These are phyloP conservation scores for Mixornis gularis DNA, from an alignment of 2,113 vertebrate species.

Conservation along the genomic window DNA sequence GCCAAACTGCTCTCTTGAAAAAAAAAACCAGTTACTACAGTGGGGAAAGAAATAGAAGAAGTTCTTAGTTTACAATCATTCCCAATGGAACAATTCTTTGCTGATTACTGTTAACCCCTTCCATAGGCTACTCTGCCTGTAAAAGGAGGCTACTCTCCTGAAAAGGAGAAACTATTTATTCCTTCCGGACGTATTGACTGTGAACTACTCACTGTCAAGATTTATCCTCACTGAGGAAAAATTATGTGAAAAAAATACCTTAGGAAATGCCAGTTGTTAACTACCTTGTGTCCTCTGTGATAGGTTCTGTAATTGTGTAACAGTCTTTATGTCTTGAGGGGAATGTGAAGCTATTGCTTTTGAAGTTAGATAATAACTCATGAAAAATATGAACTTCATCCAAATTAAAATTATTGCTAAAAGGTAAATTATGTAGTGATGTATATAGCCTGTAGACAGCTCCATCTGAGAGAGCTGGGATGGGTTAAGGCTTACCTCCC, in stretches of 20 bases:
- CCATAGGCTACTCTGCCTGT: background rate
- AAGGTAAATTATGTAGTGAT: slow-evolving; percentile 20
- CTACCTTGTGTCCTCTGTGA: background rate
- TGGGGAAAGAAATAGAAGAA: slow-evolving; percentile 1
- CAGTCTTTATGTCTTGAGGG: background rate
- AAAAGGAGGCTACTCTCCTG: no score
- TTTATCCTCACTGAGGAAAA: background rate
- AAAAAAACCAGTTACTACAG: background rate
- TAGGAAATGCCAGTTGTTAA: background rate
- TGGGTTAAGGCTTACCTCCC: background rate
- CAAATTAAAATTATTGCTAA: slow-evolving; percentile 40
- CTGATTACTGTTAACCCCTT: background rate
- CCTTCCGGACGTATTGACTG: background rate
- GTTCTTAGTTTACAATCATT: background rate
- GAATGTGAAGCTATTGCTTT: background rate
- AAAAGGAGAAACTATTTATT: background rate
- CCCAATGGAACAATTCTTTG: background rate
- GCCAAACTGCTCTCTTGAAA: slow-evolving; percentile 25
- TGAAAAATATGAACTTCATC: slow-evolving; percentile 32
- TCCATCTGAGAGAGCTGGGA: background rate
- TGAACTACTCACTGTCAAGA: background rate
- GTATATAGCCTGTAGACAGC: background rate
- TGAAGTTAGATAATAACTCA: slow-evolving; percentile 15
- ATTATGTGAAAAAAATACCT: background rate
- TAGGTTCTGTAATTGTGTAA: background rate